phyloP scores from a whole-genome alignment of 53 echinoderm and acorn worm genomes.

The Holothuria scabra region DNA sequence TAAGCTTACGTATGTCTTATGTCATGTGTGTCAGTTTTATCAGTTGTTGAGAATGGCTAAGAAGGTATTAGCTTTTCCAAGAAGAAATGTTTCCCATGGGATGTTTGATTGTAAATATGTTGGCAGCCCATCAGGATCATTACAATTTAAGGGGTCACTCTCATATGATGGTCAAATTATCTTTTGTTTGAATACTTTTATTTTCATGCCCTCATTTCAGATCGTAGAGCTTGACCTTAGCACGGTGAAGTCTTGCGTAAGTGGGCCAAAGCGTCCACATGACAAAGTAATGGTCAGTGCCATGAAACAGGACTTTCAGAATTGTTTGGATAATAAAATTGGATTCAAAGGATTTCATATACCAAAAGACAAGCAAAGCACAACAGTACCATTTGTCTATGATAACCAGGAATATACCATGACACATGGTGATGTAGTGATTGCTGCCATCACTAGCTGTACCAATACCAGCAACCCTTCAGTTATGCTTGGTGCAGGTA shows the following conservation, averaged over 20 bases:
- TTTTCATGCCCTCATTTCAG: conserved; percentile 31
- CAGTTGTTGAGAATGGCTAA: too few species aligned
- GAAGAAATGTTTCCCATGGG: too few species aligned
- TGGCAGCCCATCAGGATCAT: too few species aligned
- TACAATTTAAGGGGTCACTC: too few species aligned
- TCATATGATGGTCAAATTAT: too few species aligned
- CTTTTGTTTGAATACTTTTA: too few species aligned
- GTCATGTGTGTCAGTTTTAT: too few species aligned
- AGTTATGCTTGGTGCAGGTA: conserved; percentile 98
- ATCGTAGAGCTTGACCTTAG: conserved; percentile 84
- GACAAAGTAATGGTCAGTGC: conserved; percentile 84
- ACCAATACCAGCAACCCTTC: conserved; percentile 98
- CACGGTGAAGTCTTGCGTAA: conserved; percentile 84
- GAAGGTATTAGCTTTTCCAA: too few species aligned
- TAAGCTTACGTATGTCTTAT: too few species aligned
- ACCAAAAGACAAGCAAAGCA: conserved; percentile 71
- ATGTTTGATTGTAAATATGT: too few species aligned
- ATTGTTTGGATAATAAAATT: conserved; percentile 86
- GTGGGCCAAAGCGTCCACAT: conserved; percentile 97
- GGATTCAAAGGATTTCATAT: conserved; percentile 95
- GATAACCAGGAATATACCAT: conserved; percentile 74
- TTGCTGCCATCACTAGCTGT: conserved; percentile 97
- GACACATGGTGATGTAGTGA: conserved; percentile 91
- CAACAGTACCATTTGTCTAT: conserved; percentile 76
- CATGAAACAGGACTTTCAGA: conserved; percentile 90